phyloP scores from a whole-genome alignment of 2,888 invertebrate species.

The Pseudanteris insignis region DNA sequence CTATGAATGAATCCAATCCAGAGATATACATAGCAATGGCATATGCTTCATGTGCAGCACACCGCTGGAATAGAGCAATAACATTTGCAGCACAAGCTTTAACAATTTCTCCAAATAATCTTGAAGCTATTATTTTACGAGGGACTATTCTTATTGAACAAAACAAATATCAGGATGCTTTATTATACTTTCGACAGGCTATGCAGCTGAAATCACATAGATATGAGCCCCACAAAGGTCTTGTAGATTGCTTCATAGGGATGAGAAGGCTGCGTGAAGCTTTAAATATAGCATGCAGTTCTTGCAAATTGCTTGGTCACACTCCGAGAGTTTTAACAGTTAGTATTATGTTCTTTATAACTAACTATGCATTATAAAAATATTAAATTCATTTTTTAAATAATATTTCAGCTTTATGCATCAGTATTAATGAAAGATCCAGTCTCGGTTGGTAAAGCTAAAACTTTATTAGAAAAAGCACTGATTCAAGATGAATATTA shows the following conservation, averaged over 20 bases:
- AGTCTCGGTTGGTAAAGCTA: constrained; percentile 71
- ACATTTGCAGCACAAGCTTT: constrained; percentile 80
- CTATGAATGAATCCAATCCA: constrained; percentile 70
- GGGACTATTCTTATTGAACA: constrained; percentile 75
- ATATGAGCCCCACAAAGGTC: constrained; percentile 81
- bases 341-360: constrained; percentile 56
- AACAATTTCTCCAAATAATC: constrained; percentile 72
- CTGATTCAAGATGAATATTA: constrained; percentile 77
- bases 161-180: constrained; percentile 75
- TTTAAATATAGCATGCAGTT: constrained; percentile 75
- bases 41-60: constrained; percentile 73
- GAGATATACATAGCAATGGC: constrained; percentile 83
- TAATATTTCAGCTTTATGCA: constrained; percentile 75
- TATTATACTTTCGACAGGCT: constrained; percentile 75
- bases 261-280: constrained; percentile 78
- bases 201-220: constrained; percentile 72
- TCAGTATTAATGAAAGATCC: constrained; percentile 78
- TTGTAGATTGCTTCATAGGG: constrained; percentile 78
- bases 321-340: constrained; percentile 80
- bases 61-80: constrained; percentile 75
- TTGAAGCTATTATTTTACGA: constrained; percentile 79
- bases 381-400: not conserved
- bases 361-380: no score
- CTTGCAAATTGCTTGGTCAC: constrained; percentile 77
- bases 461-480: constrained; percentile 77